phyloP scores from a whole-genome alignment of 2,797 vertebrate species.

The Masticophis lateralis region DNA sequence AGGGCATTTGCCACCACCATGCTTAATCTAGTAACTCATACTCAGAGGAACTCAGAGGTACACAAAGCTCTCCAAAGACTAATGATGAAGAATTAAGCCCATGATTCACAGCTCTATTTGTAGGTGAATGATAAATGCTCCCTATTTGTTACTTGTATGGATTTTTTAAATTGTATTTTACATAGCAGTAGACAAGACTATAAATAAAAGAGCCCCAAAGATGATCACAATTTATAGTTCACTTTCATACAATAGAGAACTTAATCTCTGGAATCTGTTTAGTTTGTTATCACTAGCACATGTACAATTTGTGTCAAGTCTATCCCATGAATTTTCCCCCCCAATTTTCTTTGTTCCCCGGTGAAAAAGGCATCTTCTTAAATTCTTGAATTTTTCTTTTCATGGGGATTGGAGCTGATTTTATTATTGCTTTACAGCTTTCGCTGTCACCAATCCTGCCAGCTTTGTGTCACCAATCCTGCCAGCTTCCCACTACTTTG shows the following conservation, averaged over 20 bases:
- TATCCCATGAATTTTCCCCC: neutral
- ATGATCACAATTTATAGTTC: no score
- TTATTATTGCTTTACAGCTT: neutral
- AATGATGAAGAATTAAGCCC: no score
- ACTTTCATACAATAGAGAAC: neutral
- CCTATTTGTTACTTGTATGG: no score
- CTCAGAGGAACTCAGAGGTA: conserved; percentile 48
- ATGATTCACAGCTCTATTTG: no score
- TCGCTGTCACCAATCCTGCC: neutral
- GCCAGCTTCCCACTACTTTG: no score
- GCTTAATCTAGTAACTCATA: neutral
- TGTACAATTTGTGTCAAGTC: neutral
- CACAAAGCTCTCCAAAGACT: conserved; percentile 9
- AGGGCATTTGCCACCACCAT: conserved; percentile 21
- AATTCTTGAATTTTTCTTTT: neutral
- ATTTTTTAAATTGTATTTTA: no score
- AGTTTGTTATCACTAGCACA: neutral
- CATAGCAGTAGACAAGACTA: no score
- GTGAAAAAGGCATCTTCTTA: neutral
- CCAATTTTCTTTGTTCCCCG: neutral
- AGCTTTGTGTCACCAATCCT: neutral
- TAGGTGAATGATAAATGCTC: no score
- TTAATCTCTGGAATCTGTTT: neutral
- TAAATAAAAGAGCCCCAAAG: no score
- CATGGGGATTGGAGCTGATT: neutral